Conservation (phyloP, 2,888 invertebrate genomes). For the Osmoderma eremita region DNA sequence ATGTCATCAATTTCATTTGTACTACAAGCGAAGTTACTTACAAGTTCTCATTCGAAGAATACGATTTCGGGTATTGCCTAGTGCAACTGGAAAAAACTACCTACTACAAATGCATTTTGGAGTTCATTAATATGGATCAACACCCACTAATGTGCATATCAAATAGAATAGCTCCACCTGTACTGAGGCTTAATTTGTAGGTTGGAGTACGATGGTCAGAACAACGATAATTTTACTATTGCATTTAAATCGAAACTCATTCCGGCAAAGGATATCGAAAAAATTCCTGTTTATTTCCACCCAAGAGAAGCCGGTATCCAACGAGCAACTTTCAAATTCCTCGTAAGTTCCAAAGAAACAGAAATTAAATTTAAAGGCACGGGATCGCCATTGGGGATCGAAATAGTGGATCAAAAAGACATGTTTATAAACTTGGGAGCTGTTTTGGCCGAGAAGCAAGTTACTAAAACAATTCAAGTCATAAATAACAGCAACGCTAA, state of each 20-base stretch:
- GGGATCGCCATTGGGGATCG: slow-evolving; percentile 63
- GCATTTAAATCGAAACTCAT: slow-evolving; percentile 64
- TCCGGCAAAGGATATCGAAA: slow-evolving; percentile 61
- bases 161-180: background rate
- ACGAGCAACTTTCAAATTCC: slow-evolving; percentile 66
- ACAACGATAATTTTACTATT: slow-evolving; percentile 66
- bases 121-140: slow-evolving; percentile 60
- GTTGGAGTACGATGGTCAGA: slow-evolving; percentile 65
- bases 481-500: slow-evolving; percentile 69
- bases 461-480: slow-evolving; percentile 67
- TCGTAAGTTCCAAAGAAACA: slow-evolving; percentile 67
- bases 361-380: slow-evolving; percentile 68
- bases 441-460: slow-evolving; percentile 64
- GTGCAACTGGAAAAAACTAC: slow-evolving; percentile 66
- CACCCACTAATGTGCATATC: slow-evolving; percentile 56
- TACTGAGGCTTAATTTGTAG: slow-evolving; percentile 57
- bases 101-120: slow-evolving; percentile 63
- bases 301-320: slow-evolving; percentile 67
- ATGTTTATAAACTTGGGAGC: slow-evolving; percentile 62
- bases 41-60: slow-evolving; percentile 71
- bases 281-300: slow-evolving; percentile 68
- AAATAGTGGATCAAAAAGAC: slow-evolving; percentile 59
- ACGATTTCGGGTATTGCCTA: slow-evolving; percentile 75
- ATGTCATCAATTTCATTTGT: slow-evolving; percentile 69
- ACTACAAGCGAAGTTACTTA: slow-evolving; percentile 68